Conservation (phyloP, 2,888 invertebrate genomes). For the Aspidiotus destructor region DNA sequence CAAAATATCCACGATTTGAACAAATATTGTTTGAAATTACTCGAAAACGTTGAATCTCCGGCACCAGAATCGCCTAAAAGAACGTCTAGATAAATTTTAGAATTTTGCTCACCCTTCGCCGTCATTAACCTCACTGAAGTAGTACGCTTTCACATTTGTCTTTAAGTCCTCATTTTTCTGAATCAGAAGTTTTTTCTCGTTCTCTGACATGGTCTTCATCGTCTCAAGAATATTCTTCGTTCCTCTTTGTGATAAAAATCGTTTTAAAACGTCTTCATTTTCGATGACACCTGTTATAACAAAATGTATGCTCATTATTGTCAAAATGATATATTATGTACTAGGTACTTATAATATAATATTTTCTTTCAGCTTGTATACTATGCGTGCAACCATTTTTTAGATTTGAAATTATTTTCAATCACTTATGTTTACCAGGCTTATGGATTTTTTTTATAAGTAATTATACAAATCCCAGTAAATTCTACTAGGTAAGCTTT, state of each 20-base stretch:
- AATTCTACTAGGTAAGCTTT: background rate
- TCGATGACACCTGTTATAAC: slow-evolving; percentile 54
- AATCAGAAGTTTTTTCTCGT: slow-evolving; percentile 62
- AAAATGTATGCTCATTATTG: background rate
- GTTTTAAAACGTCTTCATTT: slow-evolving; percentile 61
- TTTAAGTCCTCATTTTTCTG: slow-evolving; percentile 54
- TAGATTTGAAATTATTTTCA: too few species aligned
- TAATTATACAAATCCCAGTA: background rate
- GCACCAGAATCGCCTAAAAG: too few species aligned
- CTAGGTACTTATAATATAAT: too few species aligned
- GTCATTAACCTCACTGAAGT: slow-evolving; percentile 69
- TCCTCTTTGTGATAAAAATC: slow-evolving; percentile 62
- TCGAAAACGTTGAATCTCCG: too few species aligned
- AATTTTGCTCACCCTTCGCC: slow-evolving; percentile 56
- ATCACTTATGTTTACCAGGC: too few species aligned
- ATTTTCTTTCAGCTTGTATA: background rate
- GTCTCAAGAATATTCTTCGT: slow-evolving; percentile 60
- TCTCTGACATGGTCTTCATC: slow-evolving; percentile 60
- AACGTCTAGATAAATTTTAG: too few species aligned
- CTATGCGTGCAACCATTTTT: too few species aligned
- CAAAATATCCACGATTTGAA: too few species aligned
- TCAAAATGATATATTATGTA: background rate
- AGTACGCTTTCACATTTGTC: slow-evolving; percentile 62
- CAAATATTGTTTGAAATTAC: too few species aligned
- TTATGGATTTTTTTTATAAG: background rate